Evolutionary conservation across 1,140 invertebrate species (phyloP), one percentile per base, ranked within the genome.

Genomic region (Lepidotrigona ventralis): DNA sequence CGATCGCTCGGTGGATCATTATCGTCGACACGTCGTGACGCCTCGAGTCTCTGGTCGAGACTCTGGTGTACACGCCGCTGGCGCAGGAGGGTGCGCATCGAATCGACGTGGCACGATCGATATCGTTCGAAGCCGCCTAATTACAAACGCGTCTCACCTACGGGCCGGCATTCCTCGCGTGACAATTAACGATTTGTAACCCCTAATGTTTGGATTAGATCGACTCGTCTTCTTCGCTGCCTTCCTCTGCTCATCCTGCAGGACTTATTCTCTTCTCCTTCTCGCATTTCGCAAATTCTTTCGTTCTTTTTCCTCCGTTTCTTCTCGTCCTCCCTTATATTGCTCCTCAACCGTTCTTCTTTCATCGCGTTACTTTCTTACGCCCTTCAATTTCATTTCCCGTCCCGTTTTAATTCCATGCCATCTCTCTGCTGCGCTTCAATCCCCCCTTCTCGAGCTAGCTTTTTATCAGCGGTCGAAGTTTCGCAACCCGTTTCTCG

Each of bases 101-200:
- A 81, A 86, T 53, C 75, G 83, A 75, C 66, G 82, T 81, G 63
- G 29, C 68, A 64, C 83, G 86, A 90, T 91, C 90, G 85, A 89
- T 90, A 88, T 91, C 88, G 53, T 58, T 58, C 86, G 79, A 64
- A 87, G 73, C 80, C 80, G 74, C 79, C 90, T 91, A 91, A 91
- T 91, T 91, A 90, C 89, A 66, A 81, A 85, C 86, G 85, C 83
- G 83, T 83, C 73, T 64, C 81, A 75, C 33, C 78, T 86, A 81
- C 76, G 79, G 64, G 69, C n/a, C 83, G 77, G 66, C 86, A 90
- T 90, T 90, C 86, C 86, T 90, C 85, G 88, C 90, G 91, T 92
- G 90, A 91, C 91, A 91, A 92, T 92, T 92, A 92, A 90, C 90
- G 86, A 92, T 92, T 90, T 91, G 90, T 91, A 87, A 76, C 82